Base-by-base conservation (phyloP, 2,888 invertebrate genomes). In the Hoplodrina ambigua region DNA sequence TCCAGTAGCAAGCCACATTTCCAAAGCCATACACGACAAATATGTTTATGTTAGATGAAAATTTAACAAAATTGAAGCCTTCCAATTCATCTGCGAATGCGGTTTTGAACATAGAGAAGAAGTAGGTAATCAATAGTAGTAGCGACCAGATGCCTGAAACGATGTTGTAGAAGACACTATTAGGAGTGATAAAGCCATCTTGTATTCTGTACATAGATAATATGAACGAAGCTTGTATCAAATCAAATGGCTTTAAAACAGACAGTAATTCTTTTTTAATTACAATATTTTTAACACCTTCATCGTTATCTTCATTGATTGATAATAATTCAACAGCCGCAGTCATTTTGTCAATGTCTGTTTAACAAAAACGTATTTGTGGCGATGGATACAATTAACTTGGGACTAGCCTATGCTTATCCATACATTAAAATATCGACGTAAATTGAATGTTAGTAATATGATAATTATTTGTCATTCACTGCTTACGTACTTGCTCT, bases 211-310 rank as follows among this genome's bases (percentile, higher is more conserved):
- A 59, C 30, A 37, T 59, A 8, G 58, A 8, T 15, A 25, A 11
- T 0, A 59, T 13, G 5, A 30, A 49, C 4, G 30, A 8, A 10
- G 17, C 46, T 46, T 30, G 46, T 8, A 59, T 59, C 46, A 46
- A 10, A 11, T 30, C 17, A 25, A 59, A 46, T 10, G 58, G 58
- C 25, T 46, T 49, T 4, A 30, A 13, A 11, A 59, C 30, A 11
- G 46, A 49, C 25, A 30, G 46, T 46, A 59, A 17, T 2, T 59
- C 60, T 33, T 60, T 50, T 33, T 60, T 33, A 15, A n/a, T n/a
- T 50, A 17, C 7, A 33, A n/a, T 19, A 25, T 59, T 33, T 11
- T 33, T 49, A 8, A 30, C 17, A n/a, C 13, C 6, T 30, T 10
- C n/a, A 15, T 25, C n/a, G 3, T 59, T 59, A 7, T 46, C 8